Evolutionary conservation across 2,888 invertebrate genomes (phyloP).

Genomic region (Molorchus minor): DNA sequence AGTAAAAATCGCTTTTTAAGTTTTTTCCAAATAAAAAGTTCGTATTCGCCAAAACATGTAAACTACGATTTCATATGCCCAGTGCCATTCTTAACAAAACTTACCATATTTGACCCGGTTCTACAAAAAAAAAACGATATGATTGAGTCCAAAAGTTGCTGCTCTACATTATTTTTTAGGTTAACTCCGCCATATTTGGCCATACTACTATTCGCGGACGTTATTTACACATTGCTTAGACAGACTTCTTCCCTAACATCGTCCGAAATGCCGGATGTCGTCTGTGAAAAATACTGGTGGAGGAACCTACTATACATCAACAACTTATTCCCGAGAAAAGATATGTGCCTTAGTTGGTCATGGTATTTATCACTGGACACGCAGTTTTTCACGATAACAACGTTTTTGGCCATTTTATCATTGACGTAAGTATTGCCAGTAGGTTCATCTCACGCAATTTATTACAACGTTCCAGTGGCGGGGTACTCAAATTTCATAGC

Average conservation of each 20-base stretch:
- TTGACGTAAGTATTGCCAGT: conserved; percentile 58
- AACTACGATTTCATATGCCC: too few relatives aligned
- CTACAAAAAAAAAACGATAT: too few relatives aligned
- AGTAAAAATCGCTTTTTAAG: too few relatives aligned
- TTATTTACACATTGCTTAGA: conserved; percentile 59
- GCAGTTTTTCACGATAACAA: conserved; percentile 61
- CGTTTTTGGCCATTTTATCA: conserved; percentile 60
- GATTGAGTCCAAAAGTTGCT: too few relatives aligned
- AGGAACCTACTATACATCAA: conserved; percentile 65
- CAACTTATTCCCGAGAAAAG: conserved; percentile 61
- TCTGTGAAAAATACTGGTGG: conserved; percentile 66
- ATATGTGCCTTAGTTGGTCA: conserved; percentile 66
- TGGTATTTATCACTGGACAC: conserved; percentile 65
- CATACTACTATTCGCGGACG: conserved; percentile 59
- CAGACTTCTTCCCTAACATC: conserved; percentile 58
- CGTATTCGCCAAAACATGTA: too few relatives aligned
- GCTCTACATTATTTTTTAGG: conserved; percentile 50
- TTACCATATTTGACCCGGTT: too few relatives aligned
- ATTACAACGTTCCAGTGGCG: not conserved
- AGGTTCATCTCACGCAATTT: not conserved
- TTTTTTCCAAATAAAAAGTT: too few relatives aligned
- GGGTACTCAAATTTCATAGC: too few relatives aligned
- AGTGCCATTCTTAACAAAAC: too few relatives aligned
- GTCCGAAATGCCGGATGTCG: conserved; percentile 57
- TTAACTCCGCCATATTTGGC: conserved; percentile 64